These are phyloP conservation scores for Poeciliopsis presidionis DNA, from an alignment of 2,797 vertebrate genomes.

Conservation along the genomic window DNA sequence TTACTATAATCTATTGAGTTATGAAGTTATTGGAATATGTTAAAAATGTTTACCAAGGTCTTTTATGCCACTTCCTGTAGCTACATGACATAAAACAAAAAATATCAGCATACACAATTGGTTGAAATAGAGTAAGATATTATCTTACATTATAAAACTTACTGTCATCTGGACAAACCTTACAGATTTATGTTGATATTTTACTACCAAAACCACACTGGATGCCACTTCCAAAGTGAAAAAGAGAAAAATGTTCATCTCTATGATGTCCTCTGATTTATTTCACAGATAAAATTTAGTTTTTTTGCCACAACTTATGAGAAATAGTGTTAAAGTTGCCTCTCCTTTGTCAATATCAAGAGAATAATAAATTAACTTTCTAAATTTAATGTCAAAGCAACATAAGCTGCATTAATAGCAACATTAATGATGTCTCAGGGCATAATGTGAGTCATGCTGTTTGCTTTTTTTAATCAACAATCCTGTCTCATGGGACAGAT, in stretches of 20 bases:
- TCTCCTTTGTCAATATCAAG: constrained; percentile 62
- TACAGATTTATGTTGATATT: background rate
- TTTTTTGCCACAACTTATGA: constrained; percentile 36
- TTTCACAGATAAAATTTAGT: background rate
- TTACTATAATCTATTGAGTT: background rate
- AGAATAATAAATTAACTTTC: constrained; percentile 65
- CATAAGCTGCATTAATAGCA: constrained; percentile 51
- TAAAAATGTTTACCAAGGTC: background rate
- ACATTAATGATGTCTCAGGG: constrained; percentile 67
- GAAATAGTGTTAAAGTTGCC: constrained; percentile 38
- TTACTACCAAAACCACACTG: background rate
- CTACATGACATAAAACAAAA: background rate
- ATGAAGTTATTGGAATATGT: background rate
- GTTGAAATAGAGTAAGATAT: background rate
- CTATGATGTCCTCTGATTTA: background rate
- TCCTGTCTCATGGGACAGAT: constrained; percentile 25
- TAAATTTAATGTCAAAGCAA: constrained; percentile 57
- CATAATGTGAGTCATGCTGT: constrained; percentile 59
- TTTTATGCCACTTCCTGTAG: background rate
- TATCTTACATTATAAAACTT: background rate
- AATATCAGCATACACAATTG: background rate
- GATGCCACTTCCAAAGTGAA: too few relatives aligned
- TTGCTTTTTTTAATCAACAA: constrained; percentile 36
- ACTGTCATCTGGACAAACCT: background rate
- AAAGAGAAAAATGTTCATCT: background rate